Conservation (phyloP, 2,797 vertebrate genomes). For the Decapterus maruadsi region DNA sequence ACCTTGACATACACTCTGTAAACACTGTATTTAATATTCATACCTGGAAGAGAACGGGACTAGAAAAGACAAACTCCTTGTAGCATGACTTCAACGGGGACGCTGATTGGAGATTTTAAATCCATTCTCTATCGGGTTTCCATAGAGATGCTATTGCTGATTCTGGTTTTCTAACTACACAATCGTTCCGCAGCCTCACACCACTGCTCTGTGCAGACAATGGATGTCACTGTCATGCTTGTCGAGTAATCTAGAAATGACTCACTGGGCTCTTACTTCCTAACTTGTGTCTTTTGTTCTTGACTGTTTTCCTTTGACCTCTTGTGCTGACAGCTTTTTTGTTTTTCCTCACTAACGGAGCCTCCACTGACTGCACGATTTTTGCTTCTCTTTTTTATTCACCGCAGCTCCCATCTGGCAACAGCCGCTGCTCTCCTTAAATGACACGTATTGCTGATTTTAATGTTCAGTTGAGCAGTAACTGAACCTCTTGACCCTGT, state of each 20-base stretch:
- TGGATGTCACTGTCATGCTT: constrained; percentile 9
- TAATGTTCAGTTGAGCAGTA: constrained; percentile 22
- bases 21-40: constrained; percentile 28
- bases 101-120: background rate
- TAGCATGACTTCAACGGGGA: background rate
- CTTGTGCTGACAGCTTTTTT: background rate
- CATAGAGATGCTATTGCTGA: background rate
- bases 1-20: constrained; percentile 32
- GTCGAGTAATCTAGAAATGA: constrained; percentile 10
- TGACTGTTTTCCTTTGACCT: constrained; percentile 18
- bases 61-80: background rate
- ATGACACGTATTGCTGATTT: constrained; percentile 35
- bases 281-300: constrained; percentile 1
- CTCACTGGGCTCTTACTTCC: background rate
- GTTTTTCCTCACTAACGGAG: background rate
- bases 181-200: background rate
- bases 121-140: background rate
- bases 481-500: constrained; percentile 37
- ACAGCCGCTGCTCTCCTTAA: constrained; percentile 9
- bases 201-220: background rate
- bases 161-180: background rate
- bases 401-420: background rate
- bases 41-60: background rate
- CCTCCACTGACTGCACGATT: constrained; percentile 8
- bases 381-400: constrained; percentile 1